Conservation (phyloP, 2,888 invertebrate species). For the Oscheius sp. region DNA sequence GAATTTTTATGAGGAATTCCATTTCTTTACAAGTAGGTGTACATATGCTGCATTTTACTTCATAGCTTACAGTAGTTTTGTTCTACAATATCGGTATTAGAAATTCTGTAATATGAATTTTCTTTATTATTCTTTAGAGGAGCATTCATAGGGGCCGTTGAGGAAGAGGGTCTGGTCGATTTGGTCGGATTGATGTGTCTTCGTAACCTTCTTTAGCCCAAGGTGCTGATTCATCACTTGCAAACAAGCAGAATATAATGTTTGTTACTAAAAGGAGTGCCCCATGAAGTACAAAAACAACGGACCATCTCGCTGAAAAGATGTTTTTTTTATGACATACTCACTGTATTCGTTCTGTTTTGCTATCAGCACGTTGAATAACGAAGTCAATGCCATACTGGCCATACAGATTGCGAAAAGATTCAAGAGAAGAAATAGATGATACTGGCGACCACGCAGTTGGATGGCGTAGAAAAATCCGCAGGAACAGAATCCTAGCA, state of each 20-base stretch:
- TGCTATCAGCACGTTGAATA: constrained; percentile 51
- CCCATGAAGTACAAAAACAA: constrained; percentile 50
- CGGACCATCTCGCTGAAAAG: constrained; percentile 47
- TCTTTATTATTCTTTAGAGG: neutral
- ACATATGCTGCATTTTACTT: no score
- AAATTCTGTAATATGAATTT: no score
- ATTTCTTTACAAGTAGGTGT: neutral
- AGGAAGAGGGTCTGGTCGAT: constrained; percentile 51
- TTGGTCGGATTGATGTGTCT: constrained; percentile 54
- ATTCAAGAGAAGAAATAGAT: constrained; percentile 53
- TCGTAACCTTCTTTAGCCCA: constrained; percentile 54
- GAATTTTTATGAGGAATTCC: neutral
- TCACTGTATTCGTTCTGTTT: constrained; percentile 56
- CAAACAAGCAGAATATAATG: constrained; percentile 48
- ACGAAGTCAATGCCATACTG: constrained; percentile 48
- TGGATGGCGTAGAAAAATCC: constrained; percentile 48
- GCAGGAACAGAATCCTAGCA: constrained; percentile 48
- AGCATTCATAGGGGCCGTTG: constrained; percentile 50
- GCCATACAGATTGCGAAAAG: constrained; percentile 45
- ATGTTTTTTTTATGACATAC: neutral
- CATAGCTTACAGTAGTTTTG: neutral
- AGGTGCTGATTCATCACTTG: constrained; percentile 45
- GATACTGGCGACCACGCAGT: constrained; percentile 45
- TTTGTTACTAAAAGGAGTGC: constrained; percentile 50
- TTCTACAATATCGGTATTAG: neutral